Evolutionary conservation across 2,797 vertebrate genomes (phyloP).

Genomic region (Menidia menidia): DNA sequence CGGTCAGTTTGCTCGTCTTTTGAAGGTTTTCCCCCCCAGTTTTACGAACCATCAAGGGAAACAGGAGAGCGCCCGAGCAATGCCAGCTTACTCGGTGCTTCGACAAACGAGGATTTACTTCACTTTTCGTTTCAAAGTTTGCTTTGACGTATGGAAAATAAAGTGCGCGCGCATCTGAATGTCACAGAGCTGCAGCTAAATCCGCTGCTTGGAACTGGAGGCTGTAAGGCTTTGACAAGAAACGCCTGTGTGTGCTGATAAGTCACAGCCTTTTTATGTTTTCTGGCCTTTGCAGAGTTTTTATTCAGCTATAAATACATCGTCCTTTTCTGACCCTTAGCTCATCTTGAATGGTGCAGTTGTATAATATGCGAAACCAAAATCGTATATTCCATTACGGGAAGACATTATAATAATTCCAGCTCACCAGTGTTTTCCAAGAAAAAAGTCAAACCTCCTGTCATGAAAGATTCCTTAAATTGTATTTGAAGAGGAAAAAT

Average conservation of each 20-base stretch:
- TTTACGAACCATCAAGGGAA: slow-evolving; percentile 32
- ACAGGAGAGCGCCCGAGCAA: slow-evolving; percentile 26
- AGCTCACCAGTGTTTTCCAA: too few relatives aligned
- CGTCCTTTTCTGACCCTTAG: slow-evolving; percentile 22
- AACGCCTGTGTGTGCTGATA: slow-evolving; percentile 46
- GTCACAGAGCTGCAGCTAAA: slow-evolving; percentile 37
- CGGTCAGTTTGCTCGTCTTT: slow-evolving; percentile 79
- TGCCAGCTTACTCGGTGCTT: slow-evolving; percentile 47
- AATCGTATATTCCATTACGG: too few relatives aligned
- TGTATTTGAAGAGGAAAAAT: too few relatives aligned
- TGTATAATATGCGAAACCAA: too few relatives aligned
- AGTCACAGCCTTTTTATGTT: slow-evolving; percentile 17
- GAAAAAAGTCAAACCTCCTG: too few relatives aligned
- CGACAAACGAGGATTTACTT: slow-evolving; percentile 57
- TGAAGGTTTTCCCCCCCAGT: slow-evolving; percentile 22
- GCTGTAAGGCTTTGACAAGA: slow-evolving; percentile 29
- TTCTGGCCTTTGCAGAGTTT: slow-evolving; percentile 15
- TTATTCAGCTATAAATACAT: slow-evolving; percentile 1
- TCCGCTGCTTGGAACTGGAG: slow-evolving; percentile 23
- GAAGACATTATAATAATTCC: too few relatives aligned
- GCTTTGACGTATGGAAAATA: slow-evolving; percentile 59
- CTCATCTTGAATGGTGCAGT: not conserved
- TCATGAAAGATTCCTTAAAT: too few relatives aligned
- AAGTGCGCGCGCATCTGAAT: slow-evolving; percentile 31
- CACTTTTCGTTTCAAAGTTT: slow-evolving; percentile 47